Evolutionary conservation across 2,113 vertebrate genomes (phyloP).

Genomic region (Sarotherodon lohbergeri): DNA sequence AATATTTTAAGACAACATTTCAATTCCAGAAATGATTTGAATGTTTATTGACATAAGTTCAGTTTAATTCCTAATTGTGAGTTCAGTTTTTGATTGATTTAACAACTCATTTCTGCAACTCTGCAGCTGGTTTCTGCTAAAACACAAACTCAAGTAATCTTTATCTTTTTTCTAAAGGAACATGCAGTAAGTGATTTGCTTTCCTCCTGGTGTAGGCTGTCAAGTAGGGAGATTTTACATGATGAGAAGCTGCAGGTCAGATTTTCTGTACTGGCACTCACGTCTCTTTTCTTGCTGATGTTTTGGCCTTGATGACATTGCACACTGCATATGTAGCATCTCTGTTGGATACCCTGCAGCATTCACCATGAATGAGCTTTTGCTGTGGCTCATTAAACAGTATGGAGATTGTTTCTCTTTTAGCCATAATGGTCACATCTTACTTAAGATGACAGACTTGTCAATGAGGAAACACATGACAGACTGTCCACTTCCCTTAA

Average conservation of each 20-base stretch:
- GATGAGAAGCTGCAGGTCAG: not conserved
- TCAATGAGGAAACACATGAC: not conserved
- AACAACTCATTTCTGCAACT: not conserved
- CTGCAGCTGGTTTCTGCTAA: not conserved
- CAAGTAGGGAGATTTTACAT: not conserved
- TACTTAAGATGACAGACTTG: conserved; percentile 11
- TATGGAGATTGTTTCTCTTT: conserved; percentile 15
- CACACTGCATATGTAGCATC: not conserved
- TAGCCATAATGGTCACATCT: conserved; percentile 40
- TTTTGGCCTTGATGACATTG: not conserved
- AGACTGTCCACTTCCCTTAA: conserved; percentile 30
- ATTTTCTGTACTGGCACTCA: not conserved
- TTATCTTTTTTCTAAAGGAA: not conserved
- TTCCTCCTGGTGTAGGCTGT: not conserved
- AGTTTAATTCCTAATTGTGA: not conserved
- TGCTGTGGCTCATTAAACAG: conserved; percentile 38
- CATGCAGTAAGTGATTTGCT: not conserved
- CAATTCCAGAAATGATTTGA: not conserved
- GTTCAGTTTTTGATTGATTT: not conserved
- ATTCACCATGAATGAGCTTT: not conserved
- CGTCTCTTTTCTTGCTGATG: not conserved
- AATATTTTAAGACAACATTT: not conserved
- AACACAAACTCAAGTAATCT: not conserved
- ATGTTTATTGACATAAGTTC: not conserved
- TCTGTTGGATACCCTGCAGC: conserved; percentile 5